Conservation (phyloP, 2,888 invertebrate species). For the Neoaliturus tenellus region DNA sequence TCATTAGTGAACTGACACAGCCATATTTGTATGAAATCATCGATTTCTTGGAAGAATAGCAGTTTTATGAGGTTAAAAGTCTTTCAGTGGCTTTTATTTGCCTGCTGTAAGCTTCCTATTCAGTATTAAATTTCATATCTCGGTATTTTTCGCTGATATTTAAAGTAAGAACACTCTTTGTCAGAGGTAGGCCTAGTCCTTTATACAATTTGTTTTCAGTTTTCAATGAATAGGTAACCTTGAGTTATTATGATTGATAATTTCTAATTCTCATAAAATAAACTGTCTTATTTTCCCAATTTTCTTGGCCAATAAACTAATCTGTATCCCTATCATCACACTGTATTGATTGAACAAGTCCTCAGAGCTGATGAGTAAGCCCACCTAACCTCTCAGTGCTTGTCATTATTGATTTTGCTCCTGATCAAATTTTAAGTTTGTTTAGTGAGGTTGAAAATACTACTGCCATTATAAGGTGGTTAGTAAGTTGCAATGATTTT, state of each 20-base stretch:
- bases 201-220: neutral
- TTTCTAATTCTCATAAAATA: neutral
- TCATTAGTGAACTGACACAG: conserved; percentile 31
- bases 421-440: no score
- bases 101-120: neutral
- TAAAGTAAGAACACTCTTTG: neutral
- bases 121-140: neutral
- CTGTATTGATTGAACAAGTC: neutral
- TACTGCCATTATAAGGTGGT: no score
- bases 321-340: neutral
- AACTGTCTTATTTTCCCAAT: neutral
- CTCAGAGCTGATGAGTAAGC: neutral
- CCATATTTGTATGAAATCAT: conserved; percentile 45
- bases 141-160: neutral
- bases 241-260: neutral
- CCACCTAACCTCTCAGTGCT: neutral
- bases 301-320: neutral
- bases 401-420: neutral
- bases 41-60: neutral
- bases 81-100: neutral
- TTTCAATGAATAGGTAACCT: neutral
- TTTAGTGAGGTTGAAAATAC: no score
- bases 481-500: no score
- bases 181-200: neutral
- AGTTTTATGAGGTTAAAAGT: neutral